These are phyloP conservation scores for Capra hircus DNA, from an alignment of 2,113 vertebrate species.

Conservation along the genomic window DNA sequence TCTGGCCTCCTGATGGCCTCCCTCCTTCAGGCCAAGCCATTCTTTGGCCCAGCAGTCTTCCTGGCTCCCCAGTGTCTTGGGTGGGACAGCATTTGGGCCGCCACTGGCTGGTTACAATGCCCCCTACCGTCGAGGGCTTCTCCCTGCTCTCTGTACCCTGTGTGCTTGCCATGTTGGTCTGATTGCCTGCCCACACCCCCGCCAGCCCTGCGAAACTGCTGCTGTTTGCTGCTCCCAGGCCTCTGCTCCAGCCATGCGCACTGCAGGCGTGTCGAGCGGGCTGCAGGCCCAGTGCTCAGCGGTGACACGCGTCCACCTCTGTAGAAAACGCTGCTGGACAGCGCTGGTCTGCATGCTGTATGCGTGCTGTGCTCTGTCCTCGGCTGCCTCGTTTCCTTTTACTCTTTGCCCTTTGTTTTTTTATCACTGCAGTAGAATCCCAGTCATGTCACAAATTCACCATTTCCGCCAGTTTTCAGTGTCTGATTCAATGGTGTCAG, in stretches of 20 bases:
- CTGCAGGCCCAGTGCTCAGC: background rate
- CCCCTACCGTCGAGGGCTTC: fast-evolving
- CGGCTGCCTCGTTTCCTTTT: background rate
- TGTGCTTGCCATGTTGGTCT: no score
- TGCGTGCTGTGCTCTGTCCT: background rate
- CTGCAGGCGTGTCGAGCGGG: background rate
- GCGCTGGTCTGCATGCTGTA: fast-evolving
- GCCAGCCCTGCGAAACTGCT: background rate
- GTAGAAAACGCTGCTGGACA: background rate
- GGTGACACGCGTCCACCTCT: background rate
- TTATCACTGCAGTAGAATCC: background rate
- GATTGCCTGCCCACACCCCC: background rate
- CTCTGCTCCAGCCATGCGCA: background rate
- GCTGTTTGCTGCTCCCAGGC: background rate
- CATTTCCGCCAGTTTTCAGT: background rate
- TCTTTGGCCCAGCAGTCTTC: background rate
- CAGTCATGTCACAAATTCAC: background rate
- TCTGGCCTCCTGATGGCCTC: background rate
- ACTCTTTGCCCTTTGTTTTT: background rate
- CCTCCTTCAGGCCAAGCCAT: background rate
- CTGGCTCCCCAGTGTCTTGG: background rate
- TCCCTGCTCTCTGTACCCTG: background rate
- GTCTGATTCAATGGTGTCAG: background rate
- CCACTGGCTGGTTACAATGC: background rate
- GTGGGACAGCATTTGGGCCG: background rate